A percentile compares a stretch with the other conserved stretches of the same genome.
Evolutionary conservation across 1,140 invertebrate species (phyloP).

Genomic region (Halesus radiatus): DNA sequence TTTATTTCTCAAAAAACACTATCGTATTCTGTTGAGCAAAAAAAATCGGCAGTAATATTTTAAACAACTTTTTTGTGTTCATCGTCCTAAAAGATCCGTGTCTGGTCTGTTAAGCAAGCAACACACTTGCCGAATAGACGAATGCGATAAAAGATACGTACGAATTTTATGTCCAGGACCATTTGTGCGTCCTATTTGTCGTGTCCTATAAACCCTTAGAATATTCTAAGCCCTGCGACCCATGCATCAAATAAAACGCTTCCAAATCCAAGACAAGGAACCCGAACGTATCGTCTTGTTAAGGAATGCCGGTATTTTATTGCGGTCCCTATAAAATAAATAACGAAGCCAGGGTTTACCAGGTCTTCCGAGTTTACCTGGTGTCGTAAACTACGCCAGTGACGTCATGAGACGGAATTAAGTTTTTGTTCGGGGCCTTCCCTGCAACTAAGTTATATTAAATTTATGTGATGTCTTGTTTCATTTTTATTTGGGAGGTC

Average conservation of each 20-base stretch:
- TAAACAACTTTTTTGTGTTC: too few relatives aligned
- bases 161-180: constrained; percentile 15
- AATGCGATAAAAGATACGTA: background rate
- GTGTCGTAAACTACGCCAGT: constrained; percentile 52
- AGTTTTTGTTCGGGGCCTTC: constrained; percentile 42
- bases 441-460: background rate
- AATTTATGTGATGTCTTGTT: background rate
- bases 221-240: constrained; percentile 6
- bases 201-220: constrained; percentile 17
- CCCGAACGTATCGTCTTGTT: constrained; percentile 37
- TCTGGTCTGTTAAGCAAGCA: background rate
- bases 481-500: background rate
- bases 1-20: too few relatives aligned
- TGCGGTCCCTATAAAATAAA: constrained; percentile 57
- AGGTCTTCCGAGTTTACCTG: constrained; percentile 46
- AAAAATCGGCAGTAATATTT: too few relatives aligned
- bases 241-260: constrained; percentile 35
- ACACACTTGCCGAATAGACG: background rate
- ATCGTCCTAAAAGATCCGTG: too few relatives aligned
- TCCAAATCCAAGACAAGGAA: constrained; percentile 44
- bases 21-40: too few relatives aligned
- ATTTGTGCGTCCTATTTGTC: constrained; percentile 8
- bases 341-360: constrained; percentile 43
- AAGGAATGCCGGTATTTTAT: constrained; percentile 52
- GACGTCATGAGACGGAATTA: constrained; percentile 49